Conservation (phyloP, 2,113 vertebrate genomes). For the Cyanocitta stelleri region DNA sequence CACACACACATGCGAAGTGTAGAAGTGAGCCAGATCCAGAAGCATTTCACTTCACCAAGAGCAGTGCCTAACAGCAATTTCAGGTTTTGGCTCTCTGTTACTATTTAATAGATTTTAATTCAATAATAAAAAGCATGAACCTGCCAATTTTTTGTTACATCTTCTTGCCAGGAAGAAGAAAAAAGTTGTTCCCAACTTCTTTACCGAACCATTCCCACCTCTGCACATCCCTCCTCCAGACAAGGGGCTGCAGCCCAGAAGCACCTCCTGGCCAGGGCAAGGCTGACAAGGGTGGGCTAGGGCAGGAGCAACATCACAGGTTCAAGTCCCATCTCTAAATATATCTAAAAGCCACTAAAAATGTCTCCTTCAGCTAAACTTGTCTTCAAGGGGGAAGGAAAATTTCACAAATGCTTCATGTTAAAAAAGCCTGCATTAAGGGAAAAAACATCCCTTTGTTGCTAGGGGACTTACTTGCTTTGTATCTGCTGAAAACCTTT, state of each 20-base stretch:
- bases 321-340: not conserved
- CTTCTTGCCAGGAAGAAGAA: not conserved
- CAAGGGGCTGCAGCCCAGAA: not conserved
- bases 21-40: not conserved
- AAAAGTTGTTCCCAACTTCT: not conserved
- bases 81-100: not conserved
- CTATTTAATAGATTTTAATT: slow-evolving; percentile 43
- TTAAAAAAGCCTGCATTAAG: not conserved
- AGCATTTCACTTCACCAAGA: not conserved
- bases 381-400: not conserved
- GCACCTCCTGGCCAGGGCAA: not conserved
- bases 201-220: rapidly evolving
- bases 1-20: not conserved
- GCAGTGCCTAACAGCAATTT: not conserved
- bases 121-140: not conserved
- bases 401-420: not conserved
- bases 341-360: not conserved
- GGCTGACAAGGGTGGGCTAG: not conserved
- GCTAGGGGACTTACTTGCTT: slow-evolving; percentile 25
- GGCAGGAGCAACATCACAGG: not conserved
- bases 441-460: not conserved
- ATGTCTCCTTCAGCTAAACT: not conserved
- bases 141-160: not conserved
- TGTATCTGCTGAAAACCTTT: not conserved
- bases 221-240: not conserved